Evolutionary conservation across 2,888 invertebrate species (phyloP).

Genomic region (Apamea anceps): DNA sequence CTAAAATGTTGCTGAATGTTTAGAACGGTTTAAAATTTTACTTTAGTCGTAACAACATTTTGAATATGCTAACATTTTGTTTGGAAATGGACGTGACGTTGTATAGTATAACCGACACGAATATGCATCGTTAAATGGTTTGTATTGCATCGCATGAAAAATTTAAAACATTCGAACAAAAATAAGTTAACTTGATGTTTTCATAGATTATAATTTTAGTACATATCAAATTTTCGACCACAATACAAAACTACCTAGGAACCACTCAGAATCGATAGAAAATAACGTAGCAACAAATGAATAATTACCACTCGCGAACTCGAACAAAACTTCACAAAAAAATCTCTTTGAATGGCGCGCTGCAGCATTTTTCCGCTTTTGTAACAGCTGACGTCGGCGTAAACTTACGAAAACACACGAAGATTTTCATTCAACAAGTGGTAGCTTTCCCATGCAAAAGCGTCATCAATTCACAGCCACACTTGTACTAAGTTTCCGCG

Average conservation of each 20-base stretch:
- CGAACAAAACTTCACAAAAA: slow-evolving; percentile 44
- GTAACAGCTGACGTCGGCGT: slow-evolving; percentile 75
- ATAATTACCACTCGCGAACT: slow-evolving; percentile 21
- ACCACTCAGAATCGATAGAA: background rate
- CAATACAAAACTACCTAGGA: background rate
- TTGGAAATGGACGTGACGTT: background rate
- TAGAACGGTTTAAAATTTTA: slow-evolving; percentile 29
- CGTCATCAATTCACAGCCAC: slow-evolving; percentile 73
- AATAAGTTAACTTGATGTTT: background rate
- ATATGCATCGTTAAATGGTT: background rate
- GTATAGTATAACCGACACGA: background rate
- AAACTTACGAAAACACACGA: slow-evolving; percentile 84
- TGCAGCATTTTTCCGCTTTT: slow-evolving; percentile 77
- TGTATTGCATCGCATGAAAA: background rate
- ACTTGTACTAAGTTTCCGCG: slow-evolving; percentile 63
- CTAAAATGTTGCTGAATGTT: slow-evolving; percentile 62
- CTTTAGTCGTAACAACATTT: background rate
- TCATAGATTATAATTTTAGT: background rate
- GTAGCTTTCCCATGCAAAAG: slow-evolving; percentile 75
- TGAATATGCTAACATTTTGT: background rate
- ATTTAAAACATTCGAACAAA: background rate
- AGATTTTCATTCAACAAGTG: slow-evolving; percentile 88
- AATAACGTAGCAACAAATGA: slow-evolving; percentile 10
- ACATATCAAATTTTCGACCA: background rate
- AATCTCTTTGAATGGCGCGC: slow-evolving; percentile 36